Evolutionary conservation across 2,888 invertebrate genomes (phyloP).

Genomic region (Lochmaea crataegi): DNA sequence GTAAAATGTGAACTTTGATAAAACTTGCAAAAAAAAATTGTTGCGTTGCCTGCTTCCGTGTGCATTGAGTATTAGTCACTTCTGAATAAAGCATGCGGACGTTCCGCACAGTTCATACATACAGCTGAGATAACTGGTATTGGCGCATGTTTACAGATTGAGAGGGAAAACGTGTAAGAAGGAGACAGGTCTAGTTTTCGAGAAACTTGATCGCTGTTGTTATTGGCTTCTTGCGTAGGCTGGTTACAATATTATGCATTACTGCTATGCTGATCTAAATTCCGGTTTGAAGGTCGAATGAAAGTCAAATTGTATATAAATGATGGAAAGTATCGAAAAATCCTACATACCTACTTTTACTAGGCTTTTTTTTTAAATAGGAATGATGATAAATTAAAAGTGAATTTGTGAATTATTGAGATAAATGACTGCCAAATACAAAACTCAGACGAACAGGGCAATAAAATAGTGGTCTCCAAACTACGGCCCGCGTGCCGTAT

Average conservation of each 20-base stretch:
- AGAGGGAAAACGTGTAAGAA: constrained; percentile 14
- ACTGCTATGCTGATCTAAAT: neutral
- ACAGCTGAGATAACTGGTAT: constrained; percentile 25
- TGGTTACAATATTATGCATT: neutral
- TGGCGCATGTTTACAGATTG: constrained; percentile 28
- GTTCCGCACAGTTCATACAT: constrained; percentile 21
- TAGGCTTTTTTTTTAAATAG: too few relatives aligned
- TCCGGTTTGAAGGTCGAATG: constrained; percentile 27
- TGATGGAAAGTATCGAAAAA: neutral
- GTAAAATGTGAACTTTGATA: too few relatives aligned
- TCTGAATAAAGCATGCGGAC: constrained; percentile 25
- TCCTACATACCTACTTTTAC: neutral
- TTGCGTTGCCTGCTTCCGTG: neutral
- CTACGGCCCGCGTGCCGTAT: too few relatives aligned
- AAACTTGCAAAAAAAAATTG: too few relatives aligned
- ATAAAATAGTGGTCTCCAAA: too few relatives aligned
- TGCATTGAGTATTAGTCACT: constrained; percentile 15
- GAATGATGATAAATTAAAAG: too few relatives aligned
- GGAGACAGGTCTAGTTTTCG: neutral
- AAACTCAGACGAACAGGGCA: too few relatives aligned
- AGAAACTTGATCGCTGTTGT: constrained; percentile 7
- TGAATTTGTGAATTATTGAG: too few relatives aligned
- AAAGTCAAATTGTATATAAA: constrained; percentile 19
- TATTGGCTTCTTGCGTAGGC: constrained; percentile 13
- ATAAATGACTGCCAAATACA: too few relatives aligned